Conservation (phyloP, 1,140 invertebrate species). For the Drosophila obscura region DNA sequence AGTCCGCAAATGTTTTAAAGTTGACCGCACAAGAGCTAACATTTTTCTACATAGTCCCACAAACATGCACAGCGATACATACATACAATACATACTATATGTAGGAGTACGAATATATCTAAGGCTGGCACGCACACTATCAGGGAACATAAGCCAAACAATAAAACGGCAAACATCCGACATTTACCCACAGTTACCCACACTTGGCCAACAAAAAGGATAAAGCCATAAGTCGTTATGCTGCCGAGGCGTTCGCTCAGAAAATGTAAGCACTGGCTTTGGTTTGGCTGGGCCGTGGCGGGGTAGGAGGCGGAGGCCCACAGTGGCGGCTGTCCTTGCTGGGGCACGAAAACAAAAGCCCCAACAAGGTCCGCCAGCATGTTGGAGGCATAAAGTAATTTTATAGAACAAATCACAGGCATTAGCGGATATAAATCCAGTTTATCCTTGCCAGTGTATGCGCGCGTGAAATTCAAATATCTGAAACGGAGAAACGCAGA, state of each 20-base stretch:
- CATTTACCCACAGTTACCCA: constrained; percentile 28
- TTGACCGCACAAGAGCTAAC: constrained; percentile 50
- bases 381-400: constrained; percentile 79
- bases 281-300: background rate
- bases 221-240: constrained; percentile 70
- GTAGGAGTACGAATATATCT: too few relatives aligned
- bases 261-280: constrained; percentile 59
- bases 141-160: constrained; percentile 48
- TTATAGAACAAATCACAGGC: constrained; percentile 82
- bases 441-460: constrained; percentile 79
- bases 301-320: too few relatives aligned
- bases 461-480: constrained; percentile 81
- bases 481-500: constrained; percentile 8
- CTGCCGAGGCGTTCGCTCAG: constrained; percentile 44
- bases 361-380: constrained; percentile 51
- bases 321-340: constrained; percentile 20
- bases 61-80: background rate
- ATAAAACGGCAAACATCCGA: constrained; percentile 40
- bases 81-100: background rate
- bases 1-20: constrained; percentile 35
- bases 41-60: constrained; percentile 34
- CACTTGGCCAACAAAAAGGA: constrained; percentile 59
- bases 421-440: constrained; percentile 80
- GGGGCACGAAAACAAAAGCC: constrained; percentile 33
- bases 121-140: constrained; percentile 38